These are phyloP conservation scores for Paraplagusia blochii DNA, from an alignment of 2,113 vertebrate genomes.

Conservation along the genomic window DNA sequence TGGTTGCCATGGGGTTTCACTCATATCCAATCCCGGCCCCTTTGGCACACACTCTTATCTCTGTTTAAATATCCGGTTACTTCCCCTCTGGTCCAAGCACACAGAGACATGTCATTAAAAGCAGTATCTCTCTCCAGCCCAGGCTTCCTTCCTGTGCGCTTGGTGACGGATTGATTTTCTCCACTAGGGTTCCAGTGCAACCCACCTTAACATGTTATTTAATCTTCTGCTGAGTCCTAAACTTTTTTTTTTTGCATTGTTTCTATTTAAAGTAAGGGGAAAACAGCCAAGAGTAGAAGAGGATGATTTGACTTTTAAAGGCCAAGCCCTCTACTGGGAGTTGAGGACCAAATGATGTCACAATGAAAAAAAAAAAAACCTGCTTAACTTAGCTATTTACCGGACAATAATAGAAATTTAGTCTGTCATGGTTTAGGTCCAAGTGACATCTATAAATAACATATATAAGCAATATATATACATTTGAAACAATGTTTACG, in stretches of 20 bases:
- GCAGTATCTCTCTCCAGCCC: slow-evolving; percentile 65
- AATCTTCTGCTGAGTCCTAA: slow-evolving; percentile 36
- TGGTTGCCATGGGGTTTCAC: slow-evolving; percentile 66
- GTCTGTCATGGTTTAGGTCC: too few relatives aligned
- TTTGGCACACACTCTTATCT: slow-evolving; percentile 78
- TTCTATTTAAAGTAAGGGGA: neutral
- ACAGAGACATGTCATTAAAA: slow-evolving; percentile 72
- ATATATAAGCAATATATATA: too few relatives aligned
- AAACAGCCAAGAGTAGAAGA: slow-evolving; percentile 21
- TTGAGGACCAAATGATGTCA: slow-evolving; percentile 45
- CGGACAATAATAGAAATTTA: too few relatives aligned
- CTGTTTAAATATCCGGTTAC: slow-evolving; percentile 79
- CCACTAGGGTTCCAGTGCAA: slow-evolving; percentile 57
- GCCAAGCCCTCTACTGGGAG: neutral
- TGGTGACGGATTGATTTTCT: slow-evolving; percentile 75
- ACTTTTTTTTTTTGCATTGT: neutral
- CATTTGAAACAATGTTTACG: too few relatives aligned
- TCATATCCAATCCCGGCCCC: slow-evolving; percentile 69
- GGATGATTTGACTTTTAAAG: slow-evolving; percentile 43
- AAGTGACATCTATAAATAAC: too few relatives aligned
- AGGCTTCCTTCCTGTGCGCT: slow-evolving; percentile 73
- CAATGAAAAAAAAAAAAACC: slow-evolving; percentile 12
- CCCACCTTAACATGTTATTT: slow-evolving; percentile 49
- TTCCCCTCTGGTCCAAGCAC: slow-evolving; percentile 69
- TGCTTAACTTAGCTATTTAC: too few relatives aligned